A percentile compares a stretch with the other conserved stretches of the same genome.
Conservation (phyloP, 2,888 invertebrate genomes). For the Lissonota sp. region DNA sequence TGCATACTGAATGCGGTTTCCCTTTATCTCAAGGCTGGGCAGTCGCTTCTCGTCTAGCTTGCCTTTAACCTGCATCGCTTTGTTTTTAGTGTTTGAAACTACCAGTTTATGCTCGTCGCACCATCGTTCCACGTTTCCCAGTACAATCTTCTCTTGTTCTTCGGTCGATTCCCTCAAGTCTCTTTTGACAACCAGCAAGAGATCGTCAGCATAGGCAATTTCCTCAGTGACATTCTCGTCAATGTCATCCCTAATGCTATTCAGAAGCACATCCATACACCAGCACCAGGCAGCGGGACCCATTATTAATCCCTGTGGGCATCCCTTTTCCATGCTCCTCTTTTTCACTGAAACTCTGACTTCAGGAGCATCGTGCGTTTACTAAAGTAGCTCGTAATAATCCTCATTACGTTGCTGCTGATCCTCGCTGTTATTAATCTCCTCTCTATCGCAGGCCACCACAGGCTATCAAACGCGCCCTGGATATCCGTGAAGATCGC, state of each 20-base stretch:
- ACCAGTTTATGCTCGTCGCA: conserved; percentile 30
- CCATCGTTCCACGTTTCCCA: conserved; percentile 5
- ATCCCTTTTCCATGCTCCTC: conserved; percentile 44
- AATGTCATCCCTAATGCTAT: neutral
- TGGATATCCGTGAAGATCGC: conserved; percentile 72
- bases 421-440: conserved; percentile 54
- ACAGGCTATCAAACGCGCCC: conserved; percentile 76
- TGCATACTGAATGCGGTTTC: no score
- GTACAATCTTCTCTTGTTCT: neutral
- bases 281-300: conserved; percentile 65
- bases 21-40: no score
- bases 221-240: neutral
- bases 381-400: conserved; percentile 22
- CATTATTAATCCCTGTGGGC: conserved; percentile 70
- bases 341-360: neutral
- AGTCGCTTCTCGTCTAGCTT: neutral
- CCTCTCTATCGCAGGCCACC: conserved; percentile 73
- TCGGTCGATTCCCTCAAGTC: conserved; percentile 13
- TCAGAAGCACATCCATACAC: conserved; percentile 58
- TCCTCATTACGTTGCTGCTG: neutral
- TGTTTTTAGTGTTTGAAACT: conserved; percentile 5
- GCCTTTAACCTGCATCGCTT: conserved; percentile 49
- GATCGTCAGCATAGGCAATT: conserved; percentile 57
- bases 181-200: conserved; percentile 28
- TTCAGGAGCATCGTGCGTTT: conserved; percentile 2